Percentiles rank a stretch among this genome's conserved stretches.
Evolutionary conservation across 2,797 vertebrate species (phyloP).

Genomic region (Emydoidea blandingii): DNA sequence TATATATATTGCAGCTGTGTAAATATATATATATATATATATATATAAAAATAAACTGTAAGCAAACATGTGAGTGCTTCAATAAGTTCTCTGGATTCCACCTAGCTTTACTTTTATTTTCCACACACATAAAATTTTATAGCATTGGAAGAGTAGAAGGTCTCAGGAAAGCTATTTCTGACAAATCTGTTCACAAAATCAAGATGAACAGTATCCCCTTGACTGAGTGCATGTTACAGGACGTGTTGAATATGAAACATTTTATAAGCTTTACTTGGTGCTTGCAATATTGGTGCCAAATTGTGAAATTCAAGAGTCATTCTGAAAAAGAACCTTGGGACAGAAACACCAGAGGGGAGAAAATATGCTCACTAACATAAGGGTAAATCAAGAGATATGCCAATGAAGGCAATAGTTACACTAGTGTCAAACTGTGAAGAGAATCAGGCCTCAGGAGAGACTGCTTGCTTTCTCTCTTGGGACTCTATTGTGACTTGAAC

Average conservation of each 20-base stretch:
- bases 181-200: slow-evolving; percentile 23
- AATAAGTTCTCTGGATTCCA: slow-evolving; percentile 73
- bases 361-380: not conserved
- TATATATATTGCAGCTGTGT: slow-evolving; percentile 73
- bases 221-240: not conserved
- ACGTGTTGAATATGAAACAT: slow-evolving; percentile 47
- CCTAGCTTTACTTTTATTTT: slow-evolving; percentile 64
- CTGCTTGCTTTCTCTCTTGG: not conserved
- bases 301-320: slow-evolving; percentile 50
- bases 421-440: not conserved
- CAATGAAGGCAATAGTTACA: not conserved
- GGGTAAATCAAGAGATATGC: not conserved
- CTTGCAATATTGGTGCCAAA: not conserved
- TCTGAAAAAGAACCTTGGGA: not conserved
- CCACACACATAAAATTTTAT: not conserved
- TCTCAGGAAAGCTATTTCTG: slow-evolving; percentile 45
- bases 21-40: slow-evolving; percentile 71
- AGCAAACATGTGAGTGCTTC: slow-evolving; percentile 70
- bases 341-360: not conserved
- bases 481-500: not conserved
- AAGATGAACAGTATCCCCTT: slow-evolving; percentile 10
- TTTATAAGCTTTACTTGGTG: slow-evolving; percentile 52
- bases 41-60: slow-evolving; percentile 67
- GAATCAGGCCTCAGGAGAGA: not conserved
- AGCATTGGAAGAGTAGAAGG: slow-evolving; percentile 16